phyloP scores from a whole-genome alignment of 2,113 vertebrate genomes.

The Octodon degus region DNA sequence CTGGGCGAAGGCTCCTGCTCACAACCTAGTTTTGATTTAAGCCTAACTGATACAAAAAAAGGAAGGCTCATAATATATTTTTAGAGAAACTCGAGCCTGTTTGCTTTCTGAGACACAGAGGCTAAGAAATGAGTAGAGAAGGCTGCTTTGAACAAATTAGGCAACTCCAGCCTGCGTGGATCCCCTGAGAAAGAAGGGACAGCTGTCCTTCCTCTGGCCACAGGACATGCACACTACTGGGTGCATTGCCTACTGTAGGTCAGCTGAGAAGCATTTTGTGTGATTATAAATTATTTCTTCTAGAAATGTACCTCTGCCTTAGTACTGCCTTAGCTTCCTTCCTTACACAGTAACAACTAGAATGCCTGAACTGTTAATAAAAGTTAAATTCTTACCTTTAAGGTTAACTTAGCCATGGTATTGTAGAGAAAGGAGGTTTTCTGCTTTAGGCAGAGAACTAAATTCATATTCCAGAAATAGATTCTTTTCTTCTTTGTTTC shows the following conservation, averaged over 20 bases:
- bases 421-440: background rate
- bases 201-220: background rate
- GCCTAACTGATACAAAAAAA: background rate
- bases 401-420: background rate
- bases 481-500: slow-evolving; percentile 55
- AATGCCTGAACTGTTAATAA: background rate
- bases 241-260: background rate
- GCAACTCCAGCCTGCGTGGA: background rate
- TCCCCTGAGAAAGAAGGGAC: background rate
- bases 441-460: background rate
- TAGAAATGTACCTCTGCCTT: background rate
- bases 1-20: background rate
- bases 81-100: background rate
- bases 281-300: slow-evolving; percentile 9
- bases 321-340: background rate
- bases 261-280: background rate
- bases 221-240: background rate
- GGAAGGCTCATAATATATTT: background rate
- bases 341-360: background rate
- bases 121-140: background rate
- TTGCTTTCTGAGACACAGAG: slow-evolving; percentile 41
- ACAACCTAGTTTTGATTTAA: background rate
- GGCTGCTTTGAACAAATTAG: background rate
- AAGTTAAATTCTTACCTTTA: background rate
- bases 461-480: slow-evolving; percentile 64